Base-by-base conservation (phyloP, 2,888 invertebrate species). In the Pandemis cinnamomeana region DNA sequence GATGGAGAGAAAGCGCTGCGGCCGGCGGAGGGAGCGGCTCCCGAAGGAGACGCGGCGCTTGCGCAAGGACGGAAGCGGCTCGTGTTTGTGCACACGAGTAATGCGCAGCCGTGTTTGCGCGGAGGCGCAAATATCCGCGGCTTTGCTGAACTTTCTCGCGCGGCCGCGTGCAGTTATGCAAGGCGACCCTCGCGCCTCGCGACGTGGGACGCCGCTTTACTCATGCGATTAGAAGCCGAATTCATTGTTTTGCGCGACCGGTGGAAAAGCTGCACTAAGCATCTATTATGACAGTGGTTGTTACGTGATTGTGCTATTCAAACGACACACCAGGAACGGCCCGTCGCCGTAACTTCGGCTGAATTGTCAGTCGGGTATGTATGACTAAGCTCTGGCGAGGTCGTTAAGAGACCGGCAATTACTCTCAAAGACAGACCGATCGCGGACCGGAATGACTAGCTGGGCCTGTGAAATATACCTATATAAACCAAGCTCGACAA, bases 181-280 rank as follows among this genome's bases (percentile, higher is more conserved):
- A 61, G 63, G 66, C 60, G 71, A 61, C 71, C 71, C 71, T 67
- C 67, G 71, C 42, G 13, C 61, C 71, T 67, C 67, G 71, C 42
- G 13, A 41, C 67, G 71, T 67, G 67, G 67, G 67, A 60, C 60
- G 36, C 27, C 58, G 20, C 5, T 27, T 20, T 44, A 2, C 53
- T 41, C 61, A 42, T 44, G 15, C 69, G 48, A 69, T 51, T 69
- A 61, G 41, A 48, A 48, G 66, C n/a, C 44, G 60, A 64, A 48
- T 58, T 60, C 67, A 61, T 71, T 71, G 71, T 71, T 61, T 71
- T 53, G 55, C 55, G 46, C 63, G 63, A 27, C 70, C 63, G 63
- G 63, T 55, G 55, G 70, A 63, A 62, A 55, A 63, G 53, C 51
- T 58, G 27, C 27, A 58, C 15, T 36, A 70, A 63, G 53, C 44